Base-by-base conservation (phyloP, 2,888 invertebrate genomes). In the Linnaemya tessellans region DNA sequence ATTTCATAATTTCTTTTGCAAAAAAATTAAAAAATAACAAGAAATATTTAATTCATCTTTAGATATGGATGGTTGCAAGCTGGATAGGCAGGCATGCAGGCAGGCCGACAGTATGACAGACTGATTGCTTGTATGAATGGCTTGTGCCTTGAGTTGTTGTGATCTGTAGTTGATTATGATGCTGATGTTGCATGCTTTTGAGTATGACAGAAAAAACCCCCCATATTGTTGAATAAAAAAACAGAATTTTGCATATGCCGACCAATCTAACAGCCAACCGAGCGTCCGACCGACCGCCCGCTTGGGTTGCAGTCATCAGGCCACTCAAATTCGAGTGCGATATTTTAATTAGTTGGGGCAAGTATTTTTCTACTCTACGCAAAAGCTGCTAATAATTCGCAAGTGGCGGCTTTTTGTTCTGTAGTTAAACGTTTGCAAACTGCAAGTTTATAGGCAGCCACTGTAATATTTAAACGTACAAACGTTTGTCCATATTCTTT, bases 291-390 rank as follows among this genome's bases (percentile, higher is more conserved):
- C 70, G 65, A 51, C 60, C 49, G 74, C 81, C 62, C 70, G 75
- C 70, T 71, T 70, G 46, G 38, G 1, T 70, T 64, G 22, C 46
- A 22, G 51, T 74, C 49, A 46, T 71, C 58, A 46, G 54, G 51
- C 3, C 20, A 67, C 73, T 62, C 60, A 49, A 68, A 49, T 60
- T 25, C 49, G 73, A 84, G 91, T 89, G 90, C 90, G 90, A 91
- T 90, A 90, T 91, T 91, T 90, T 91, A 91, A 91, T 91, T 91
- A 90, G 90, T 90, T 89, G 88, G 89, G 86, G 89, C 89, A 91
- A 64, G 65, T 64, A 51, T 62, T 80, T 58, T 65, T n/a, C 58
- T 68, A 9, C 68, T 73, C 58, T 30, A 18, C 30, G 22, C 49
- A 51, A n/a, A 18, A 60, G 49, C 51, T 68, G 38, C 20, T 67